phyloP scores from a whole-genome alignment of 2,888 invertebrate species.

The Rambutsinella grinnellia region DNA sequence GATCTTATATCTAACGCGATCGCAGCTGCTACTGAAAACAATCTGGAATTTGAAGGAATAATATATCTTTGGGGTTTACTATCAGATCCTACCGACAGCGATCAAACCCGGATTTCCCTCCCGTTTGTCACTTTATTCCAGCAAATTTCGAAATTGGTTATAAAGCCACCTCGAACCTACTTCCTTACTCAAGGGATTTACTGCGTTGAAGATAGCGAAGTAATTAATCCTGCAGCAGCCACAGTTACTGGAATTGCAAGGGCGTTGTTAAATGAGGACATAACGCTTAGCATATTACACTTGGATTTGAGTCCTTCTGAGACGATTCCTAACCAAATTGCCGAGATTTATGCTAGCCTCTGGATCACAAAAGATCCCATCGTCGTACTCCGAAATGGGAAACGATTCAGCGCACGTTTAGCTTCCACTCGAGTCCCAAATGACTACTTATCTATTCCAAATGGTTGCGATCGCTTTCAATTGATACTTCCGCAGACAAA shows the following conservation, averaged over 20 bases:
- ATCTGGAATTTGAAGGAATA: conserved; percentile 25
- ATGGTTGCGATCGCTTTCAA: conserved; percentile 42
- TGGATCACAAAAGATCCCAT: background rate
- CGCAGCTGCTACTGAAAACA: too few relatives aligned
- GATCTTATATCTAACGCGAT: too few relatives aligned
- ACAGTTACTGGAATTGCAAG: conserved; percentile 42
- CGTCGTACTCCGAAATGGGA: background rate
- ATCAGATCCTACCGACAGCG: conserved; percentile 10
- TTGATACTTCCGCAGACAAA: conserved; percentile 47
- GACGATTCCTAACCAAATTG: background rate
- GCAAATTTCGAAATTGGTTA: conserved; percentile 4
- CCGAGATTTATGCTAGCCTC: conserved; percentile 12
- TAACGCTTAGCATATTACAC: conserved; percentile 17
- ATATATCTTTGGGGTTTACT: conserved; percentile 39
- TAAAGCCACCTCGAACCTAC: conserved; percentile 28
- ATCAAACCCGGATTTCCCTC: conserved; percentile 41
- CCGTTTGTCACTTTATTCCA: conserved; percentile 38
- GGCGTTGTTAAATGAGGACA: conserved; percentile 36
- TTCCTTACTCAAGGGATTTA: conserved; percentile 38
- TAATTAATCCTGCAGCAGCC: conserved; percentile 29
- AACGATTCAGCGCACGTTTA: conserved; percentile 18
- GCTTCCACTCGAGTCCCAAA: conserved; percentile 30
- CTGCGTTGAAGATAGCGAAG: conserved; percentile 40
- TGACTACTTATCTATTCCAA: conserved; percentile 29
- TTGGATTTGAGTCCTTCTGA: conserved; percentile 40